Percentiles rank a stretch among this genome's conserved stretches.
Conservation (phyloP, 2,113 vertebrate species). For the Hypocryptadius cinnamomeus region DNA sequence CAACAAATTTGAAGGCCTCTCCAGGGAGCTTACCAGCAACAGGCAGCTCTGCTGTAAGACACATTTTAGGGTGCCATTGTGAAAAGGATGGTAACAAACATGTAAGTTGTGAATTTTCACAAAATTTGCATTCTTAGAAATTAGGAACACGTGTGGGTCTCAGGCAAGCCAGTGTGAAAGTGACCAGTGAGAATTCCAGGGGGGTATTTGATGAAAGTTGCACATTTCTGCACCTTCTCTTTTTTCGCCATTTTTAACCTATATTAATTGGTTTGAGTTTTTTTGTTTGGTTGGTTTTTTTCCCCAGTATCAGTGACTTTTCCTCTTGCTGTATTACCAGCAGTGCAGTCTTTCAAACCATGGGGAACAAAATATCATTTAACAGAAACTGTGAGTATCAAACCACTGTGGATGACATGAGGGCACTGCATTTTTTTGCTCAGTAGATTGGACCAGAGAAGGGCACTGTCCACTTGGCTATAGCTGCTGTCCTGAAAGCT, state of each 20-base stretch:
- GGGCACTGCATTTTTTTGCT: neutral
- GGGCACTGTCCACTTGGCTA: constrained; percentile 73
- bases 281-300: no score
- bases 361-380: neutral
- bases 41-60: constrained; percentile 75
- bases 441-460: constrained; percentile 76
- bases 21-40: constrained; percentile 72
- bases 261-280: neutral
- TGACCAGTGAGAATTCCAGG: neutral
- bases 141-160: neutral
- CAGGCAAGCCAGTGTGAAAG: neutral
- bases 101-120: neutral
- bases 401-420: neutral
- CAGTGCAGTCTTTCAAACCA: neutral
- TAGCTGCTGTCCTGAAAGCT: constrained; percentile 72
- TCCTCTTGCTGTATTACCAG: neutral
- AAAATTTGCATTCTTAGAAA: neutral
- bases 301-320: neutral
- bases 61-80: neutral
- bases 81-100: neutral
- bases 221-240: neutral
- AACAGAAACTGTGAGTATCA: neutral
- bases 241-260: neutral
- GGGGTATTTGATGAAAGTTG: neutral
- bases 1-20: constrained; percentile 75